phyloP scores from a whole-genome alignment of 1,140 invertebrate species.

The Ptiloglossa arizonensis region DNA sequence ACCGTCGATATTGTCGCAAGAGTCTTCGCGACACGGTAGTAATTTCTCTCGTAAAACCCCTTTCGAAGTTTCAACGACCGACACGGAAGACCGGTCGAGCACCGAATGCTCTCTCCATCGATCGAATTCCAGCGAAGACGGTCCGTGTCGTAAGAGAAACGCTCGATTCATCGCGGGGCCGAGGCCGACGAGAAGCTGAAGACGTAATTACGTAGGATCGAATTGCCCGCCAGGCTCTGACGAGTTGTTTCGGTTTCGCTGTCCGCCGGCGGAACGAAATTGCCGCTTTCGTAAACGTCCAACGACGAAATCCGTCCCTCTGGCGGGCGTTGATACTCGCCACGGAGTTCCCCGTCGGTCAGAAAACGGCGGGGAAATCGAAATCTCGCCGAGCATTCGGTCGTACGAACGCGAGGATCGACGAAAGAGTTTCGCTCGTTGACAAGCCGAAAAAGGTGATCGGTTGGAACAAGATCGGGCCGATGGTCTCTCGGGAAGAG shows the following conservation, averaged over 20 bases:
- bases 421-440: not conserved
- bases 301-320: too few relatives aligned
- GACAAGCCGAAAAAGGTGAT: not conserved
- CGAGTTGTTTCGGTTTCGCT: slow-evolving; percentile 40
- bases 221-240: slow-evolving; percentile 58
- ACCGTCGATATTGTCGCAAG: too few relatives aligned
- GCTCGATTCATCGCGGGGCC: slow-evolving; percentile 41
- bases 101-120: not conserved
- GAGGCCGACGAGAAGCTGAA: slow-evolving; percentile 55
- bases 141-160: slow-evolving; percentile 50
- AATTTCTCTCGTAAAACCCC: too few relatives aligned
- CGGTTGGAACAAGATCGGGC: not conserved
- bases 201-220: slow-evolving; percentile 63
- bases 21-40: too few relatives aligned
- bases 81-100: too few relatives aligned
- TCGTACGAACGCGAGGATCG: too few relatives aligned
- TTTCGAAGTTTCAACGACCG: too few relatives aligned
- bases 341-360: too few relatives aligned
- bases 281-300: slow-evolving; percentile 6
- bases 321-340: too few relatives aligned
- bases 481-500: slow-evolving; percentile 12
- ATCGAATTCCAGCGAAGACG: slow-evolving; percentile 17
- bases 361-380: too few relatives aligned
- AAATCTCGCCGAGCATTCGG: too few relatives aligned
- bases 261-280: not conserved